Evolutionary conservation across 2,888 invertebrate species (phyloP).

Genomic region (Poecilus cupreus): DNA sequence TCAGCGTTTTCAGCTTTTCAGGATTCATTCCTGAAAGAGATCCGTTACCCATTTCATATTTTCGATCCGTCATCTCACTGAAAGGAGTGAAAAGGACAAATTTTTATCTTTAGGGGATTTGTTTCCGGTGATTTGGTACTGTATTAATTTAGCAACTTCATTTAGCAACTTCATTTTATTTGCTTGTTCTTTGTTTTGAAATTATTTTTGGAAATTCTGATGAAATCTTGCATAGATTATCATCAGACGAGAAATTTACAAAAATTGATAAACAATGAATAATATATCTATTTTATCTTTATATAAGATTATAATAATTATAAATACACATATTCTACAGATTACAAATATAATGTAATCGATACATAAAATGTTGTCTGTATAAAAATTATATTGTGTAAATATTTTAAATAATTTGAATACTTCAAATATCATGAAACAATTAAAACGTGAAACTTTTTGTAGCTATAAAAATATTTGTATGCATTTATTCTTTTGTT

Average conservation of each 20-base stretch:
- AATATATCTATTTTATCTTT: neutral
- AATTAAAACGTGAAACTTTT: no score
- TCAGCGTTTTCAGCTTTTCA: constrained; percentile 40
- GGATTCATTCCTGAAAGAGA: constrained; percentile 23
- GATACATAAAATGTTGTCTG: no score
- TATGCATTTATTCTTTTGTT: no score
- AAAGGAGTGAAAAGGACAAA: constrained; percentile 10
- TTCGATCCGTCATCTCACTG: constrained; percentile 26
- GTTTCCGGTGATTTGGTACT: neutral
- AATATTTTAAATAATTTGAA: no score
- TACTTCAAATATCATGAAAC: no score
- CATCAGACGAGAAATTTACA: neutral
- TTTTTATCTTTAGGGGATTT: constrained; percentile 13
- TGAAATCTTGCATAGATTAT: neutral
- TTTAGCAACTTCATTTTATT: no score
- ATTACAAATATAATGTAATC: no score
- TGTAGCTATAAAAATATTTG: no score
- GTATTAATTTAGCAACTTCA: constrained; percentile 22
- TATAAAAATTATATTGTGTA: no score
- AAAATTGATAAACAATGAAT: neutral
- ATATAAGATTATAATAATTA: no score
- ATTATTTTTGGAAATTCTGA: neutral
- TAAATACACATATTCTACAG: no score
- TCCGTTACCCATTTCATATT: neutral
- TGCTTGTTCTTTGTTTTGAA: neutral